Base-by-base conservation (phyloP, 2,113 vertebrate genomes). In the Balaeniceps rex region DNA sequence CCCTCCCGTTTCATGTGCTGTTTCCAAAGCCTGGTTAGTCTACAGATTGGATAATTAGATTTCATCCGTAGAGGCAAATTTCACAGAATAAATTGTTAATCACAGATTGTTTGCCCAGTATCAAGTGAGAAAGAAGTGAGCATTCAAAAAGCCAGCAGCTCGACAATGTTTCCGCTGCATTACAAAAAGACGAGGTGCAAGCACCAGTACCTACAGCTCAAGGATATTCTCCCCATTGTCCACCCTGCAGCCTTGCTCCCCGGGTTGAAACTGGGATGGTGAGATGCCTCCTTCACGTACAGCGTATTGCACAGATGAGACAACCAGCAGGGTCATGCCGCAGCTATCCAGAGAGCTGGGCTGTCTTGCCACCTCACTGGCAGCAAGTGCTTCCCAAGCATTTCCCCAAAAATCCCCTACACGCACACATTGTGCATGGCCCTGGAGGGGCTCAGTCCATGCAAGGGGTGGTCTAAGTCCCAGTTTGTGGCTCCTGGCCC, bases 91-190 rank as follows among this genome's bases (percentile, higher is more conserved):
- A 92, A 95, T 93, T 78, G 86, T 92, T 90, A 77, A 96, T 92
- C 51, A 16, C 60, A 42, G 79, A 31, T 51, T 88, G 76, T 75
- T 95, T 90, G 72, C 71, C 83, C 68, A 10, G 64, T 51, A 87
- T 38, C 11, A 9, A 87, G 80, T 9, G 61, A 78, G 83, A 38
- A 55, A 86, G 54, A 78, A 94, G 51, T 13, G 60, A 93, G 64
- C 68, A 55, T 63, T 83, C 79, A 15, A 15, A 28, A 68, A 38
- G 26, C 46, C 80, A 49, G 82, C 46, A 63, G 60, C 69, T 63
- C 1, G 0, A 66, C 58, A 19, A 47, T 0, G 0, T 26, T 75
- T 25, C 36, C 4, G 2, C 63, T 54, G n/a, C 36, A 4, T 13
- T 23, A 19, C 1, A 1, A 25, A 42, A 60, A 33, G 71, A 6